Evolutionary conservation across 35 echinoderm and acorn worm species (phyloP), one percentile per base, ranked within the genome.

Genomic region (Strongylocentrotus purpuratus): DNA sequence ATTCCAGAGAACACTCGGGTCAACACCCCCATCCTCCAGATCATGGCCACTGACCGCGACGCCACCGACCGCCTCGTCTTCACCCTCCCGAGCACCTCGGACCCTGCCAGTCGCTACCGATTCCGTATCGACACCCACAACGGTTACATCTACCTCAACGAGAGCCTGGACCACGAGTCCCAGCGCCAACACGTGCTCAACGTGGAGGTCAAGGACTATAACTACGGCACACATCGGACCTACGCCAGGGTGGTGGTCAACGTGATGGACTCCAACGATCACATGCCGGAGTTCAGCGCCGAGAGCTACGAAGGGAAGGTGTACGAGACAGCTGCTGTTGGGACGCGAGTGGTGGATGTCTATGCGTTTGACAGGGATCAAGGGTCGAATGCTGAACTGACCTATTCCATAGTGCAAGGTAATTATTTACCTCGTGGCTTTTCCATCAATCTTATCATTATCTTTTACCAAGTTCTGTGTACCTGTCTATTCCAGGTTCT

Each of bases 321-420:
- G 59, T 99, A 95, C 65, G 98, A 99, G 93, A 99, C 95, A 3
- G 98, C 98, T 0, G 98, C 97, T 10, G 91, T 96, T 0, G 95
- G 96, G 8, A 97, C 98, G 0, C 71, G 87, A 9, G 95, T 99
- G 32, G 94, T 97, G 25, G 95, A 99, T 59, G 98, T 99, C 5
- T 94, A 95, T 50, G 98, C 97, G 2, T 97, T 96, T 52, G 98
- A 99, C 61, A 94, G 87, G 25, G 98, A 99, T 86, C 95, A 97
- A 60, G 97, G 97, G 25, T 86, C 92, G 9, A 99, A 99, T 91
- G 97, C 98, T 0, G 96, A 99, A 50, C 55, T 99, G 0, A 95
- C 94, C 1, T 99, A 99, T 91, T 97, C 95, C 18, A 99, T 99
- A 31, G 9, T 98, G 10, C 97, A 96, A 95, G 97, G 97, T 98